These are phyloP conservation scores for Echeneis naucrates DNA, from an alignment of 2,797 vertebrate species.

Conservation along the genomic window DNA sequence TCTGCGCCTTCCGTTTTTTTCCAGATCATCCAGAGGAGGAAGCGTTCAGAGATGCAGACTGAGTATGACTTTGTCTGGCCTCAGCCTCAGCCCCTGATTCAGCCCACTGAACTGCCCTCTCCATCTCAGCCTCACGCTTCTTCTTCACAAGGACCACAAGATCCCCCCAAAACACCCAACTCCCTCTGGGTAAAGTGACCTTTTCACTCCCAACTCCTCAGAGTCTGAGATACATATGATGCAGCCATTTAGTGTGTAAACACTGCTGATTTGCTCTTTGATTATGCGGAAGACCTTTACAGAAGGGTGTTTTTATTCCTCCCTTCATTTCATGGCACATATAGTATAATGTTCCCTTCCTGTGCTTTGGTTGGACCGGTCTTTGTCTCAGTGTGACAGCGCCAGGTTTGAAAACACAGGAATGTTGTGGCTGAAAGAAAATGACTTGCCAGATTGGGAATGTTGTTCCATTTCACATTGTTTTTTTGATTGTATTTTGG, in stretches of 20 bases:
- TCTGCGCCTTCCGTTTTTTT: not conserved
- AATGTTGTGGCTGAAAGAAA: slow-evolving; percentile 43
- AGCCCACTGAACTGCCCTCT: slow-evolving; percentile 71
- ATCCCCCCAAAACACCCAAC: slow-evolving; percentile 78
- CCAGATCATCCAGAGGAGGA: slow-evolving; percentile 93
- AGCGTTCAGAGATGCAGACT: slow-evolving; percentile 84
- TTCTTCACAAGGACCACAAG: slow-evolving; percentile 75
- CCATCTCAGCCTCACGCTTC: slow-evolving; percentile 77
- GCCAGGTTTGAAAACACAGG: slow-evolving; percentile 37
- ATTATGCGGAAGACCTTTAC: slow-evolving; percentile 33
- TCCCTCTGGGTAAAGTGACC: slow-evolving; percentile 89
- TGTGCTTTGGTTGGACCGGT: slow-evolving; percentile 21
- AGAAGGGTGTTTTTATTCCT: slow-evolving; percentile 26
- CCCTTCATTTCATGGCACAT: slow-evolving; percentile 26
- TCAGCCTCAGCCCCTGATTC: slow-evolving; percentile 70
- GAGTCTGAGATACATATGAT: slow-evolving; percentile 1
- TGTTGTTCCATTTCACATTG: not conserved
- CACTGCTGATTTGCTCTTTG: slow-evolving; percentile 20
- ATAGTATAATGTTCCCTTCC: slow-evolving; percentile 13
- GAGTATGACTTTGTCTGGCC: slow-evolving; percentile 87
- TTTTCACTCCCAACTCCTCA: not conserved
- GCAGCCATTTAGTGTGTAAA: slow-evolving; percentile 1
- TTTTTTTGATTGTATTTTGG: not conserved
- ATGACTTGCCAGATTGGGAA: slow-evolving; percentile 2
- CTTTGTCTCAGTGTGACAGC: slow-evolving; percentile 7